phyloP scores from a whole-genome alignment of 2,888 invertebrate species.

The Phortica magna region DNA sequence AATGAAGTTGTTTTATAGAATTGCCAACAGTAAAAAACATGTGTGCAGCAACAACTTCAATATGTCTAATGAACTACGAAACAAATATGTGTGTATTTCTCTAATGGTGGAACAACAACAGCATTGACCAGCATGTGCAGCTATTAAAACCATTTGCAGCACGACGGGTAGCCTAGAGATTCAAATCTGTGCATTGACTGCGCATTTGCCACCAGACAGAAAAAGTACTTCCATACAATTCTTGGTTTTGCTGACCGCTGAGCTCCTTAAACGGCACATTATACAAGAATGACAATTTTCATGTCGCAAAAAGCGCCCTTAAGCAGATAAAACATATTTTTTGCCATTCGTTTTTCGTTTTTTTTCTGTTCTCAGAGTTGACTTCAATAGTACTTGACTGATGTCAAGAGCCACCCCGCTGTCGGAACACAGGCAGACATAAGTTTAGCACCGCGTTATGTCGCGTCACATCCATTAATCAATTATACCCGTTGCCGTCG shows the following conservation, averaged over 20 bases:
- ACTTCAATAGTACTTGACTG: constrained; percentile 1
- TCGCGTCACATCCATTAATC: constrained; percentile 69
- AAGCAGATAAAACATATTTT: not conserved
- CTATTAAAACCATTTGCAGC: constrained; percentile 16
- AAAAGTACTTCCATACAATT: too few relatives aligned
- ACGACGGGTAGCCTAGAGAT: not conserved
- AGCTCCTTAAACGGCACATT: too few relatives aligned
- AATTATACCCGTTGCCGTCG: constrained; percentile 61
- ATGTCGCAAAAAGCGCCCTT: too few relatives aligned
- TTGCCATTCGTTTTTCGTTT: not conserved
- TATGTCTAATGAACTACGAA: too few relatives aligned
- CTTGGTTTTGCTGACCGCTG: too few relatives aligned
- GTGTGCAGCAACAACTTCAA: too few relatives aligned
- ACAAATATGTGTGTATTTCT: too few relatives aligned
- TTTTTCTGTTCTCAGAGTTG: not conserved
- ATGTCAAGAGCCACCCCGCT: constrained; percentile 28
- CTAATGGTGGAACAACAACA: too few relatives aligned
- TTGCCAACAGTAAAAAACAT: too few relatives aligned
- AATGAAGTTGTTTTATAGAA: too few relatives aligned
- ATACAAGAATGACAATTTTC: too few relatives aligned
- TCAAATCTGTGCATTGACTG: not conserved
- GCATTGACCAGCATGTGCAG: not conserved
- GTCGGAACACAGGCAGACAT: constrained; percentile 58
- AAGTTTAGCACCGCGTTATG: constrained; percentile 59
- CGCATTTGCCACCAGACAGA: not conserved